These are phyloP conservation scores for Pogonomyrmex californicus DNA, from an alignment of 1,140 invertebrate genomes.

Conservation along the genomic window DNA sequence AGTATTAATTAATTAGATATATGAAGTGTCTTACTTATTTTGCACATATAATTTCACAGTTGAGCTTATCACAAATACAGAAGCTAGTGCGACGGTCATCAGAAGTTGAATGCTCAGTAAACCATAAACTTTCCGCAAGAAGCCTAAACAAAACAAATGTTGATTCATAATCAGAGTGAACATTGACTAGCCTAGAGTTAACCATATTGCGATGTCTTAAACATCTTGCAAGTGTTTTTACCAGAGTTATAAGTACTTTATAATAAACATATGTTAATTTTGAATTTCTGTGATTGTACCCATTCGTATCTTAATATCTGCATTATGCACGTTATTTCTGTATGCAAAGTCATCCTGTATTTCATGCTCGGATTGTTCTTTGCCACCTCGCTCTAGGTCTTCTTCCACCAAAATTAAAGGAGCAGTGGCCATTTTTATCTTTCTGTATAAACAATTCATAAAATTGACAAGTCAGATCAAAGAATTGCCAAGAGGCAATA, in stretches of 20 bases:
- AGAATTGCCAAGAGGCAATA: constrained; percentile 92
- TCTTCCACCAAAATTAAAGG: constrained; percentile 88
- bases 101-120: constrained; percentile 92
- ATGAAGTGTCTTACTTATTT: constrained; percentile 88
- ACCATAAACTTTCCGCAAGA: constrained; percentile 95
- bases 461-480: constrained; percentile 96
- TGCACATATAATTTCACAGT: constrained; percentile 90
- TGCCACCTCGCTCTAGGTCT: constrained; percentile 89
- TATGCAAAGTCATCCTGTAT: constrained; percentile 91
- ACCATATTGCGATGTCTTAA: background rate
- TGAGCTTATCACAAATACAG: constrained; percentile 89
- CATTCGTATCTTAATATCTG: constrained; percentile 89
- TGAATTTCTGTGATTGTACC: constrained; percentile 78
- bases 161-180: background rate
- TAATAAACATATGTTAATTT: constrained; percentile 6
- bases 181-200: background rate
- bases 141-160: constrained; percentile 83
- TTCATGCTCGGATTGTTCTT: constrained; percentile 84
- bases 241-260: background rate
- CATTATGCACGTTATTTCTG: constrained; percentile 90
- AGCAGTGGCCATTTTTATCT: constrained; percentile 75
- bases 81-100: constrained; percentile 90
- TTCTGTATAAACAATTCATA: constrained; percentile 36
- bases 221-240: background rate
- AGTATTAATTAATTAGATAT: background rate